Percentiles rank a stretch among this genome's conserved stretches.
Conservation (phyloP, 2,113 vertebrate genomes). For the Caloenas nicobarica region DNA sequence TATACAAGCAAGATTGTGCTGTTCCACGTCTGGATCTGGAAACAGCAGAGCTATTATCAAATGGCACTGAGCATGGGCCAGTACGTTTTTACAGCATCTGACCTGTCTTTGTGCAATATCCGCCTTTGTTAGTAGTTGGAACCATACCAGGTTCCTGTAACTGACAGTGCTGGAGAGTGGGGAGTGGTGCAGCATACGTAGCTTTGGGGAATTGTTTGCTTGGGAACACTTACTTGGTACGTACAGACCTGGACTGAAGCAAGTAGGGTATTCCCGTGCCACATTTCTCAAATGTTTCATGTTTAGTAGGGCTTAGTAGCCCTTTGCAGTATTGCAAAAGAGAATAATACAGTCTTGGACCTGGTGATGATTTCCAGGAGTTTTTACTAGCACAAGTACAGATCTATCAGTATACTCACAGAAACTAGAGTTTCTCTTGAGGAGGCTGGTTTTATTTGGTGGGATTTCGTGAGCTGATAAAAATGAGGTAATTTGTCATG, state of each 20-base stretch:
- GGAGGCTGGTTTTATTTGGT: neutral
- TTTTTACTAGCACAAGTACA: neutral
- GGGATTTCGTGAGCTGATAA: neutral
- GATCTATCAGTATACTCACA: neutral
- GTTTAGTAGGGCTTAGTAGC: neutral
- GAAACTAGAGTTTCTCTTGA: neutral
- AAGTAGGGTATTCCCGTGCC: neutral
- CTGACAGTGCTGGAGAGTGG: neutral
- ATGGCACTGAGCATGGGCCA: neutral
- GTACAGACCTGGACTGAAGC: neutral
- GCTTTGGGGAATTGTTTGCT: neutral
- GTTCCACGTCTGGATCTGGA: neutral
- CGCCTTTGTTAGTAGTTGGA: neutral
- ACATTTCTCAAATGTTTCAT: neutral
- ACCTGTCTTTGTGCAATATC: neutral
- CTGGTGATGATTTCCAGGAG: neutral
- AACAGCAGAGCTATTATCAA: neutral
- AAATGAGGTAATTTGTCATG: neutral
- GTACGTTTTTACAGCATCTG: neutral
- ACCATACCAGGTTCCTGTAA: fast-evolving
- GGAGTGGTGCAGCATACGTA: neutral
- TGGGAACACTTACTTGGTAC: neutral
- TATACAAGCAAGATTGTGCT: neutral
- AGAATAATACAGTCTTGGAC: neutral
- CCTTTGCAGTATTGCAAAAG: neutral